A percentile compares a stretch with the other conserved stretches of the same genome.
phyloP scores from a whole-genome alignment of 92 coral and sea anemone species.

The Ricordea florida region DNA sequence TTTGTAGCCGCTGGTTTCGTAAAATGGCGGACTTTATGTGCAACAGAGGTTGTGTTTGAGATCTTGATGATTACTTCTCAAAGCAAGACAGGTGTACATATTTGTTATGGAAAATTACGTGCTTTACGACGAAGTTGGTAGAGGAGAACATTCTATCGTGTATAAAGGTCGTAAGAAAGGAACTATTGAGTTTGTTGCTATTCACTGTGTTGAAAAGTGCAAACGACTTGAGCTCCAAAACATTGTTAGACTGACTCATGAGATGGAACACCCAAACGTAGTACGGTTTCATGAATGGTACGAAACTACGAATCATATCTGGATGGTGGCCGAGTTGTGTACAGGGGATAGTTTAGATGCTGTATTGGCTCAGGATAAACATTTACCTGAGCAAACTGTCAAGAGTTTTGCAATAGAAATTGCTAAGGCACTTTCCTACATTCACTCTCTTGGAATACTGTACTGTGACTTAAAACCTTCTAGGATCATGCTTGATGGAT shows the following conservation, averaged over 20 bases:
- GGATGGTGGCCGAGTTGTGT: slow-evolving; percentile 98
- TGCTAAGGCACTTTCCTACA: slow-evolving; percentile 73
- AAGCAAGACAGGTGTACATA: too few relatives aligned
- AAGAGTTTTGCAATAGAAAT: slow-evolving; percentile 79
- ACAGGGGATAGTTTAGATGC: slow-evolving; percentile 86
- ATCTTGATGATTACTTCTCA: too few relatives aligned
- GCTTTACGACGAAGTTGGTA: slow-evolving; percentile 94
- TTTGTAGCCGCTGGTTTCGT: neutral
- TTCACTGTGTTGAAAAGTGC: slow-evolving; percentile 95
- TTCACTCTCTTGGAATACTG: slow-evolving; percentile 86
- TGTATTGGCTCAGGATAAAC: slow-evolving; percentile 77
- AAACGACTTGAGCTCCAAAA: slow-evolving; percentile 94
- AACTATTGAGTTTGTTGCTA: slow-evolving; percentile 93
- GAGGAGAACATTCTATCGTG: slow-evolving; percentile 91
- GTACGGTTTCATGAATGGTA: slow-evolving; percentile 96
- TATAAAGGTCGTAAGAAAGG: slow-evolving; percentile 99
- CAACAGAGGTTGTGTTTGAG: too few relatives aligned
- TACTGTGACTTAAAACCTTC: slow-evolving; percentile 92
- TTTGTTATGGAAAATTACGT: slow-evolving; percentile 92
- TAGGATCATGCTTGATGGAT: slow-evolving; percentile 88
- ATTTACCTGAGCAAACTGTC: slow-evolving; percentile 82
- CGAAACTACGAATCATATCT: slow-evolving; percentile 98
- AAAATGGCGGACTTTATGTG: slow-evolving; percentile 54
- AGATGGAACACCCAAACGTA: slow-evolving; percentile 87
- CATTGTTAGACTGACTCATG: slow-evolving; percentile 92